Evolutionary conservation across 2,113 vertebrate species (phyloP).

Genomic region (Prinia subflava): DNA sequence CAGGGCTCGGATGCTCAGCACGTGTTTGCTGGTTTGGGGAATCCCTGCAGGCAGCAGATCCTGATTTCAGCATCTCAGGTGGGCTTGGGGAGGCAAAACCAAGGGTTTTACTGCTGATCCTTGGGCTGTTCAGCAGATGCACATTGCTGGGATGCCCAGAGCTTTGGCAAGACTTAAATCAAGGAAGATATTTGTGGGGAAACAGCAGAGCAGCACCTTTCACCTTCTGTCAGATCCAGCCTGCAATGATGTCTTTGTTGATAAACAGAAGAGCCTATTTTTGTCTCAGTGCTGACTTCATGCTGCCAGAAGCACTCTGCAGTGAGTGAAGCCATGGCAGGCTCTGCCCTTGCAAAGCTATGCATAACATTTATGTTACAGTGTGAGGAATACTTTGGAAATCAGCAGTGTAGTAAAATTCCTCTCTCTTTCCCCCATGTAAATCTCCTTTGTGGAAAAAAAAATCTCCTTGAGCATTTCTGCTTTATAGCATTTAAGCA

Average conservation of each 20-base stretch:
- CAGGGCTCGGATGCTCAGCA: neutral
- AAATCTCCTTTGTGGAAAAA: neutral
- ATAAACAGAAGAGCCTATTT: neutral
- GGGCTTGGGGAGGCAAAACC: accelerated
- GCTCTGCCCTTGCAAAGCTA: neutral
- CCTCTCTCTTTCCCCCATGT: neutral
- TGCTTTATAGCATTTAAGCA: neutral
- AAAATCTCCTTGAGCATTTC: neutral
- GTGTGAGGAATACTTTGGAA: neutral
- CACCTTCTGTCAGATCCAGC: neutral
- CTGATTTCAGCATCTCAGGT: neutral
- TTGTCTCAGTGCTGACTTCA: neutral
- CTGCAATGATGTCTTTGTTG: neutral
- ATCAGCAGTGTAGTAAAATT: neutral
- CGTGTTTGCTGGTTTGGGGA: neutral
- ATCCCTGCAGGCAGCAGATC: neutral
- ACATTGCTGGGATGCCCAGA: neutral
- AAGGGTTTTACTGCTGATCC: neutral
- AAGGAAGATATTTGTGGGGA: neutral
- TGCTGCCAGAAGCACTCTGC: neutral
- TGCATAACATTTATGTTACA: neutral
- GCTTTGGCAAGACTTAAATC: neutral
- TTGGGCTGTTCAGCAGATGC: neutral
- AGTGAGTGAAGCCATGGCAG: neutral
- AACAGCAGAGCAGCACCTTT: neutral